Conservation (phyloP, 1,140 invertebrate genomes). For the Planococcus citri region DNA sequence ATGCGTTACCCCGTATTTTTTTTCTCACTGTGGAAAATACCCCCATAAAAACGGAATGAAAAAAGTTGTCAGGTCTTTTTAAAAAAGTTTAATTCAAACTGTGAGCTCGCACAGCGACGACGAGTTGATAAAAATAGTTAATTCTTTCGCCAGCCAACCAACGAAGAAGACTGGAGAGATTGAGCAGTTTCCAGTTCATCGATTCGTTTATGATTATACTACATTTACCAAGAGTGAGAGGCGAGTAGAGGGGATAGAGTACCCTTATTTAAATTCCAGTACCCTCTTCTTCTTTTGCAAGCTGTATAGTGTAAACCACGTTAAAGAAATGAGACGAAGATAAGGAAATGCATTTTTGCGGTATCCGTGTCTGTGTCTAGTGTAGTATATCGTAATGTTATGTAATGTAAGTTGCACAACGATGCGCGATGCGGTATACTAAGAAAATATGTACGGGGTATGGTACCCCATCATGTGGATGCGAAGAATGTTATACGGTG, state of each 20-base stretch:
- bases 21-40: not conserved
- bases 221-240: not conserved
- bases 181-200: not conserved
- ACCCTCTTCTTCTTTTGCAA: too few species aligned
- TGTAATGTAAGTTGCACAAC: too few species aligned
- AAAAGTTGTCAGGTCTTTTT: not conserved
- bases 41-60: not conserved
- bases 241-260: not conserved
- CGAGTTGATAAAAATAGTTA: not conserved
- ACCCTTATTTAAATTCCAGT: not conserved
- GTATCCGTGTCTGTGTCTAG: not conserved
- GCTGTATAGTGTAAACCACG: not conserved
- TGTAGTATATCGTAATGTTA: too few species aligned
- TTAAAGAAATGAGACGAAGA: too few species aligned
- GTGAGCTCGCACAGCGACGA: too few species aligned
- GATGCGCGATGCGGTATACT: too few species aligned
- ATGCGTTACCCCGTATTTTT: not conserved
- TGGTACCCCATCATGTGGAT: too few species aligned
- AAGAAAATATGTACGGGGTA: too few species aligned
- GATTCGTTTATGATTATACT: conserved; percentile 1
- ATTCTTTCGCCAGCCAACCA: not conserved
- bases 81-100: not conserved
- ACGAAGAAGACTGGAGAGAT: too few species aligned
- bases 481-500: too few species aligned
- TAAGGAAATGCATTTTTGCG: not conserved